Percentiles rank a stretch among this genome's conserved stretches.
Evolutionary conservation across 2,113 vertebrate species (phyloP).

Genomic region (Eudorcas thomsonii): DNA sequence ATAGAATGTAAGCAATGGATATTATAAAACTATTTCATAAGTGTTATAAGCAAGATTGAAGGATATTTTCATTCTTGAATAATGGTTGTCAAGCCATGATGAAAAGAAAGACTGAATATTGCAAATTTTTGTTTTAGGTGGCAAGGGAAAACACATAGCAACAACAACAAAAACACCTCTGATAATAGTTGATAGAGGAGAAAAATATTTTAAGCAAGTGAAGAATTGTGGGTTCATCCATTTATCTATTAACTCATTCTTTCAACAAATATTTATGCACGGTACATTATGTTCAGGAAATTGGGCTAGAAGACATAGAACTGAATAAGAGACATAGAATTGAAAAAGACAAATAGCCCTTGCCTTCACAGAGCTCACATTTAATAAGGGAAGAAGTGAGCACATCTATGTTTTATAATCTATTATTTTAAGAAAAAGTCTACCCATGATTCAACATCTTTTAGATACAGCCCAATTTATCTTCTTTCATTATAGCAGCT

Average conservation of each 20-base stretch:
- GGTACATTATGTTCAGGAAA: background rate
- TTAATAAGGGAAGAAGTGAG: background rate
- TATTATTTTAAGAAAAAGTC: background rate
- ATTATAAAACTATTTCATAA: background rate
- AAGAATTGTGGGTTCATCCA: background rate
- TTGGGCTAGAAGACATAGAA: background rate
- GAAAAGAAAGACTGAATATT: background rate
- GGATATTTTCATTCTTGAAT: background rate
- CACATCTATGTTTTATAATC: background rate
- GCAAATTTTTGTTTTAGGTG: background rate
- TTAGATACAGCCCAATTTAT: background rate
- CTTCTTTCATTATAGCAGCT: background rate
- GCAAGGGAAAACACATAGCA: background rate
- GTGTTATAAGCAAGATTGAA: background rate
- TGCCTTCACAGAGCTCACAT: background rate
- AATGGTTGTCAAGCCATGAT: background rate
- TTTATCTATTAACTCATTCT: background rate
- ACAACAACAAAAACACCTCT: background rate
- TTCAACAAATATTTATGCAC: background rate
- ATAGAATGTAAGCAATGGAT: background rate
- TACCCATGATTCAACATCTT: background rate
- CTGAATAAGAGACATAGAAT: background rate
- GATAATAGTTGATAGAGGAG: background rate
- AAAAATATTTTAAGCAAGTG: background rate
- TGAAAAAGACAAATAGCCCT: background rate